phyloP scores from a whole-genome alignment of 2,797 vertebrate species.

The Mycteria americana region DNA sequence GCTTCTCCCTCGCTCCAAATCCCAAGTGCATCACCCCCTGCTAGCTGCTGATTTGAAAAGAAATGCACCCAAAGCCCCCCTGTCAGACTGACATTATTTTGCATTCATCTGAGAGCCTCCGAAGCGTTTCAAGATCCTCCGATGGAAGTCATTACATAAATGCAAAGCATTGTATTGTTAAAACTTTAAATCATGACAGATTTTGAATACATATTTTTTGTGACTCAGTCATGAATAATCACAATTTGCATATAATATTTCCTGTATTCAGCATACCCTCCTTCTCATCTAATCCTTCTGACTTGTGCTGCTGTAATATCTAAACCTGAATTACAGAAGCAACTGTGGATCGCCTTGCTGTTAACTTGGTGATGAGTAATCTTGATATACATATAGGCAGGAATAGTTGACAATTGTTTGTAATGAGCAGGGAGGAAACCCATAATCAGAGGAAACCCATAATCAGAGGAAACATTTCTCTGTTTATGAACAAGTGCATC shows the following conservation, averaged over 20 bases:
- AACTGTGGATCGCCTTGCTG: background rate
- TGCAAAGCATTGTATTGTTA: constrained; percentile 20
- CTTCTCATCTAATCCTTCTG: constrained; percentile 32
- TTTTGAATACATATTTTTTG: constrained; percentile 24
- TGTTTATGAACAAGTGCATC: background rate
- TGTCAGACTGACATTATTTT: background rate
- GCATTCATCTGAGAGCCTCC: background rate
- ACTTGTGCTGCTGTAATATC: background rate
- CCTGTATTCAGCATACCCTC: background rate
- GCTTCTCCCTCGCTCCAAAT: background rate
- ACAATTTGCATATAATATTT: constrained; percentile 27
- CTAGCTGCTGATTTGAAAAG: background rate
- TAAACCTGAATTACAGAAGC: constrained; percentile 18
- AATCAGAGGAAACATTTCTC: background rate
- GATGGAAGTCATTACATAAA: constrained; percentile 43
- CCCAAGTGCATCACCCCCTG: background rate
- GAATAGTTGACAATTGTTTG: background rate
- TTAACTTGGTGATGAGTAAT: background rate
- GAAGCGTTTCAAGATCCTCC: background rate
- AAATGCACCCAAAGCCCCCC: background rate
- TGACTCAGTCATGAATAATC: constrained; percentile 45
- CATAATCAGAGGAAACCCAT: background rate
- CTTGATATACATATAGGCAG: background rate
- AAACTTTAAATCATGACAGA: constrained; percentile 45
- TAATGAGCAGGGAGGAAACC: background rate